Conservation (phyloP, 2,888 invertebrate genomes). For the Leptothorax acervorum region DNA sequence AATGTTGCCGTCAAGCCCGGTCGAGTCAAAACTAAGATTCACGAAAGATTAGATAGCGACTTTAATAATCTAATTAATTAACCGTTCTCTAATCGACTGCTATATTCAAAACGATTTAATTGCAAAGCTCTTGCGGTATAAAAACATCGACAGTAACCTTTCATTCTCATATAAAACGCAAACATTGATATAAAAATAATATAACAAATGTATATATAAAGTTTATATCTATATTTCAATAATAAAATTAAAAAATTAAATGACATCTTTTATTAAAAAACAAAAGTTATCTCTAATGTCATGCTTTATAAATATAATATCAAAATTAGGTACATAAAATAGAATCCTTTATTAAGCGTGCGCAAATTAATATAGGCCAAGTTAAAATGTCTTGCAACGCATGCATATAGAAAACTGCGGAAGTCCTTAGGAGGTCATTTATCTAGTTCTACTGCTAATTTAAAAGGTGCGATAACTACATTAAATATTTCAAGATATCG, state of each 20-base stretch:
- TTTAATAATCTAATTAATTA: not conserved
- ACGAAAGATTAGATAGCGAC: not conserved
- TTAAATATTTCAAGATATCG: conserved; percentile 34
- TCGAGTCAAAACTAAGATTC: not conserved
- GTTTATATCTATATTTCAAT: not conserved
- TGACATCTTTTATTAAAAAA: not conserved
- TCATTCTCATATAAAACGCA: no score
- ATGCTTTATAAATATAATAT: not conserved
- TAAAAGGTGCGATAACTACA: not conserved
- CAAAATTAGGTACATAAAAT: not conserved
- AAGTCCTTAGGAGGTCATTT: not conserved
- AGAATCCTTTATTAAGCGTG: not conserved
- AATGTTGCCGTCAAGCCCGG: not conserved
- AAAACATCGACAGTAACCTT: not conserved
- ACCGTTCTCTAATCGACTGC: not conserved
- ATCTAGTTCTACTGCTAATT: not conserved
- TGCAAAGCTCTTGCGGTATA: not conserved
- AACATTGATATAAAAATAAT: not conserved
- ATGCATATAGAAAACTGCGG: not conserved
- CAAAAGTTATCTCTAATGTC: not conserved
- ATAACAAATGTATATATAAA: not conserved
- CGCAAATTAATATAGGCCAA: no score
- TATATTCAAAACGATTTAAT: not conserved
- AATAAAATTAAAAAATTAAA: not conserved
- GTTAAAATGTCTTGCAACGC: not conserved